phyloP scores from a whole-genome alignment of 2,888 invertebrate species.

The Archaeoteleia sp. region DNA sequence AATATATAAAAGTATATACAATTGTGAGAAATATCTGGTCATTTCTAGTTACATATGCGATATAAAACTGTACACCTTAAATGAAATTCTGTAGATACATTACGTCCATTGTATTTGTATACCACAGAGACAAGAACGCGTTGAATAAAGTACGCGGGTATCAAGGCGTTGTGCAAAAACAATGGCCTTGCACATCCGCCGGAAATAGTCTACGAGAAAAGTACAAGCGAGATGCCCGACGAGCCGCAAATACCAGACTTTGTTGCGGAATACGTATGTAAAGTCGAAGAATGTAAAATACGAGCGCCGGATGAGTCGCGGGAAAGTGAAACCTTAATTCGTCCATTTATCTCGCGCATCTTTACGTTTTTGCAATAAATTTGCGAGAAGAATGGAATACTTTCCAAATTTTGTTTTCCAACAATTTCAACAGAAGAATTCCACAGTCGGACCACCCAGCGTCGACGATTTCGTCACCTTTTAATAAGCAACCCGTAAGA shows the following conservation, averaged over 20 bases:
- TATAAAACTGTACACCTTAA: no score
- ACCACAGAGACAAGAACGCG: constrained; percentile 27
- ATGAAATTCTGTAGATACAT: constrained; percentile 19
- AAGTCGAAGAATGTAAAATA: constrained; percentile 33
- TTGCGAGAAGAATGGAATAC: neutral
- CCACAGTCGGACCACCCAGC: no score
- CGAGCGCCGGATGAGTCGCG: constrained; percentile 56
- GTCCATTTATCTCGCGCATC: constrained; percentile 20
- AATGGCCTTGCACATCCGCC: constrained; percentile 72
- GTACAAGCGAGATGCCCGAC: constrained; percentile 36
- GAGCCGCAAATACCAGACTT: constrained; percentile 48
- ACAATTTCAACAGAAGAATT: no score
- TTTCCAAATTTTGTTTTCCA: neutral
- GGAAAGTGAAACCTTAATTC: constrained; percentile 64
- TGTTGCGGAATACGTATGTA: constrained; percentile 55
- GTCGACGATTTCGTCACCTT: no score
- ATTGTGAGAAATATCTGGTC: no score
- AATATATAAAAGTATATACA: no score
- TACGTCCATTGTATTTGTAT: constrained; percentile 31
- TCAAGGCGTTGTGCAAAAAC: constrained; percentile 58
- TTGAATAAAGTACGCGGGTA: constrained; percentile 26
- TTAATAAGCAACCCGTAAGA: no score
- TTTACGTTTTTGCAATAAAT: constrained; percentile 1
- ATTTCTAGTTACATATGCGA: no score
- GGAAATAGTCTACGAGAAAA: constrained; percentile 61